Evolutionary conservation across 92 coral and sea anemone species (phyloP), one percentile per base, ranked within the genome.

Genomic region (Palythoa grandis): DNA sequence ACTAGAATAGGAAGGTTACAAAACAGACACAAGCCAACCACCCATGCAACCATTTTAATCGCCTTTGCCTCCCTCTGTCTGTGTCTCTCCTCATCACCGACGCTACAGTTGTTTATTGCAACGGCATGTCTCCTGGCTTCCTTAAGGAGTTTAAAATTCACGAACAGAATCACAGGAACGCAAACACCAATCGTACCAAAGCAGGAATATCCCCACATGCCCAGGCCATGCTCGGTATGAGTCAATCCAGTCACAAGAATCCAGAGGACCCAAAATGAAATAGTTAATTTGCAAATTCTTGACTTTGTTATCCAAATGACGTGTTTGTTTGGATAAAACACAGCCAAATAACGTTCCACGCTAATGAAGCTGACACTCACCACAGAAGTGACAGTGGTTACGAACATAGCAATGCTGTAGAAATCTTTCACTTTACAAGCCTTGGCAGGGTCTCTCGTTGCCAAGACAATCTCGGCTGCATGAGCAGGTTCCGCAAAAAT

Each of bases 1-100:
- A 74, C 85, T 76, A 89, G 70, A 19, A 89, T 83, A 15, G 89
- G 89, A 13, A 89, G 89, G 65, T 89, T 89, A 53, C 92, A 89
- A 14, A 78, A 60, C 56, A 89, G 70, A 61, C 77, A 66, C 4
- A 85, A 2, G 15, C 89, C 92, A 60, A 74, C 71, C 39, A 89
- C 72, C 48, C 75, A 76, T 19, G 78, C 54, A 39, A 86, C 25
- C 48, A 79, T 86, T 79, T 79, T 89, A 0, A 74, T 68, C 16
- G 92, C 86, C 54, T 86, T 89, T 6, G 92, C 13, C n/a, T 86
- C 76, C 8, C 71, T 78, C 20, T 69, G 77, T 60, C 56, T 74
- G 60, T 22, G 83, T 9, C 52, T 60, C 20, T 58, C 38, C 11
- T 65, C 53, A 1, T 19, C 86, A 12, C 56, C 85, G 25, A 54